Evolutionary conservation across 1,140 invertebrate species (phyloP).

Genomic region (Dreissena polymorpha): DNA sequence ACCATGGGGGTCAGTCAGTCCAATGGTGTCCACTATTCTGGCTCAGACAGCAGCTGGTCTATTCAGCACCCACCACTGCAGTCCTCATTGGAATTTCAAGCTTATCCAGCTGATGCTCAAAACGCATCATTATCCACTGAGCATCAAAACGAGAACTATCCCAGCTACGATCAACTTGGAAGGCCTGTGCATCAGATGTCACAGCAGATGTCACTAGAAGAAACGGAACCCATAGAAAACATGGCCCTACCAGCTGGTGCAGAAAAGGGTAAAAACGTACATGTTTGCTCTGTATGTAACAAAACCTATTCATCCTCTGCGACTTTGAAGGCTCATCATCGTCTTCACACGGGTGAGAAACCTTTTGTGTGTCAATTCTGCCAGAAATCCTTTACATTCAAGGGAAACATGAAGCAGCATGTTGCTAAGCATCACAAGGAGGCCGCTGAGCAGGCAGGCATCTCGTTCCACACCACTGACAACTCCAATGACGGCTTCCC

Average conservation of each 20-base stretch:
- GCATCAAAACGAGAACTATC: no score
- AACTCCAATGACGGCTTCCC: slow-evolving; percentile 10
- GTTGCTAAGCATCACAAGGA: slow-evolving; percentile 67
- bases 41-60: no score
- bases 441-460: not conserved
- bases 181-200: no score
- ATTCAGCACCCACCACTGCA: no score
- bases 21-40: no score
- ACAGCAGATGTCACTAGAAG: slow-evolving; percentile 38
- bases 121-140: no score
- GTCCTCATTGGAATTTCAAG: no score
- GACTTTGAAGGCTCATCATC: slow-evolving; percentile 44
- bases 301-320: slow-evolving; percentile 49
- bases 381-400: slow-evolving; percentile 61
- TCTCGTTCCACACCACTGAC: not conserved
- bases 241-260: not conserved
- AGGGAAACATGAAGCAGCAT: slow-evolving; percentile 73
- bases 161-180: no score
- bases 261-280: slow-evolving; percentile 33
- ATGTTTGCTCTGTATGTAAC: slow-evolving; percentile 42
- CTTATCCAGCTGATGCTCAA: no score
- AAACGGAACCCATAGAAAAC: slow-evolving; percentile 27
- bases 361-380: slow-evolving; percentile 62
- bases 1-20: no score
- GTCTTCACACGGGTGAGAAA: slow-evolving; percentile 56